Evolutionary conservation across 2,888 invertebrate species (phyloP).

Genomic region (Stenolophus ochropezus): DNA sequence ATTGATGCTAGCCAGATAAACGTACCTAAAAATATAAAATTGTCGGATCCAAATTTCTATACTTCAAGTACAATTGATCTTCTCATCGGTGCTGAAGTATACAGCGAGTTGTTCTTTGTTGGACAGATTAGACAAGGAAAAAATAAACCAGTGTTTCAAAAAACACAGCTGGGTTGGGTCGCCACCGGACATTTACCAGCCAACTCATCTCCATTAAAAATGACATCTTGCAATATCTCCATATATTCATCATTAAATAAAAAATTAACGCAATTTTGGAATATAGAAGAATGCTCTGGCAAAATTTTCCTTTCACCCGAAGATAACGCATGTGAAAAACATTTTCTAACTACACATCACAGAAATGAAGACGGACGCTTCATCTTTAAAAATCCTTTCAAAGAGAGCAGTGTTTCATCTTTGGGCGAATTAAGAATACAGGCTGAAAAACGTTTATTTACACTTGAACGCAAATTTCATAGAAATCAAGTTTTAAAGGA

Average conservation of each 20-base stretch:
- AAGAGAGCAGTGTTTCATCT: neutral
- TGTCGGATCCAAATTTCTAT: too few species aligned
- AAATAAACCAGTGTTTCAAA: too few species aligned
- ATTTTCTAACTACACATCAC: neutral
- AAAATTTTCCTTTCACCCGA: neutral
- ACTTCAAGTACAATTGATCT: too few species aligned
- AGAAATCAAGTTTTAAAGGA: conserved; percentile 4
- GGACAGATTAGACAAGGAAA: too few species aligned
- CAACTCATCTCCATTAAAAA: too few species aligned
- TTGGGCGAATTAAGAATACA: neutral
- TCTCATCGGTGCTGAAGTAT: too few species aligned
- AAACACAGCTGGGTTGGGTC: too few species aligned
- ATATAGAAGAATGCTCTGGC: neutral
- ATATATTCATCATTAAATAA: neutral
- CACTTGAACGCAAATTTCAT: conserved; percentile 39
- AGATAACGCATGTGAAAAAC: neutral
- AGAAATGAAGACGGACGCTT: conserved; percentile 23
- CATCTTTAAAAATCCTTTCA: conserved; percentile 34
- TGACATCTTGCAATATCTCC: neutral
- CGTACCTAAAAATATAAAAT: too few species aligned
- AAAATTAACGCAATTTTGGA: neutral
- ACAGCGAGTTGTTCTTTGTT: too few species aligned
- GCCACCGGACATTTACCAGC: neutral
- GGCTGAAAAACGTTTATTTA: conserved; percentile 4
- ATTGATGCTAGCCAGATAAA: too few species aligned